A percentile compares a stretch with the other conserved stretches of the same genome.
These are phyloP conservation scores for Cosmia pyralina DNA, from an alignment of 2,888 invertebrate species.

Conservation along the genomic window DNA sequence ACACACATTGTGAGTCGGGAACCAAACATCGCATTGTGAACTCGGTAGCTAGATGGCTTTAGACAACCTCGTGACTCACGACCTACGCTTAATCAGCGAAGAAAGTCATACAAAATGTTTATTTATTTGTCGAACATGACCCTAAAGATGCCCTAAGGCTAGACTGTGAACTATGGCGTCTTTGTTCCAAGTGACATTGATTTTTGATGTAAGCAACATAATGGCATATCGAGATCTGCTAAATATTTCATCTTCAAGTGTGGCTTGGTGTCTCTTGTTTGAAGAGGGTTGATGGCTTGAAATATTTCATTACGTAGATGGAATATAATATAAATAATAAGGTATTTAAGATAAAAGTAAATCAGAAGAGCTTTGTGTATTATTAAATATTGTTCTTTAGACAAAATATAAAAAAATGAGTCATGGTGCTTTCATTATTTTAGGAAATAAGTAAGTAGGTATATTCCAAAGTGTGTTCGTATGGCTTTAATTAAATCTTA, in stretches of 20 bases:
- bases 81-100: constrained; percentile 83
- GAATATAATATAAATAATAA: too few species aligned
- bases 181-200: constrained; percentile 75
- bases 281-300: constrained; percentile 25
- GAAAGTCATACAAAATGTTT: constrained; percentile 86
- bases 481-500: not conserved
- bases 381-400: too few species aligned
- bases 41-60: constrained; percentile 82
- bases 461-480: not conserved
- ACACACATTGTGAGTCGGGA: constrained; percentile 67
- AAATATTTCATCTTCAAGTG: constrained; percentile 48
- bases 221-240: constrained; percentile 59
- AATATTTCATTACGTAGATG: constrained; percentile 5
- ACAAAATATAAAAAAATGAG: too few species aligned
- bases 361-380: not conserved
- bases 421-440: not conserved
- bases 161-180: constrained; percentile 66
- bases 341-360: not conserved
- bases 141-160: constrained; percentile 63
- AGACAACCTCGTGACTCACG: constrained; percentile 88
- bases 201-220: constrained; percentile 63
- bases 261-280: constrained; percentile 31
- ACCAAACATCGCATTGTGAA: constrained; percentile 71
- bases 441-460: too few species aligned
- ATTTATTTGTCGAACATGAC: constrained; percentile 85